Conservation (phyloP, 2,797 vertebrate species). For the Chromobotia macracanthus region DNA sequence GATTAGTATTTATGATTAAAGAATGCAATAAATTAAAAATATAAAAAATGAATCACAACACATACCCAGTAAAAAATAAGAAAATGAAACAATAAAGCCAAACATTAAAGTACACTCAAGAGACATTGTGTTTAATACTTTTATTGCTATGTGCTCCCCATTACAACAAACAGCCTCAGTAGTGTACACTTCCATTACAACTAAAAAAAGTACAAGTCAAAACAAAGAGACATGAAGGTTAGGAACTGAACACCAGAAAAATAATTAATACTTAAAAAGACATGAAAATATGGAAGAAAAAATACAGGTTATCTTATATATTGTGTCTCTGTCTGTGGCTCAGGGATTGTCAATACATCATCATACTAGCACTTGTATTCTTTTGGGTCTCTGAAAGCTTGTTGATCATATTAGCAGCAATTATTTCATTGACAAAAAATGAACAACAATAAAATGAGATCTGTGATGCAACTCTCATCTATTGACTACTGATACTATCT, state of each 20-base stretch:
- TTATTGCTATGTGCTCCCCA: constrained; percentile 92
- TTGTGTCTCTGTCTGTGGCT: constrained; percentile 78
- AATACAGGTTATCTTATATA: constrained; percentile 57
- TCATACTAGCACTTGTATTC: constrained; percentile 63
- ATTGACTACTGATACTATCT: background rate
- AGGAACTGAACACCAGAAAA: constrained; percentile 64
- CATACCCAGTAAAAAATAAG: no score
- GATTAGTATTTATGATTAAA: background rate
- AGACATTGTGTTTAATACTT: constrained; percentile 61
- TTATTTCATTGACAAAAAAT: constrained; percentile 71
- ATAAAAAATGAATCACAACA: no score
- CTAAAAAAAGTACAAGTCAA: constrained; percentile 74
- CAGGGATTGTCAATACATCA: constrained; percentile 77
- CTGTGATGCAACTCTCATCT: constrained; percentile 15
- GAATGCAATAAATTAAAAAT: background rate
- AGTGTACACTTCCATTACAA: constrained; percentile 84
- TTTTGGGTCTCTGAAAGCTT: constrained; percentile 71
- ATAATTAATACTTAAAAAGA: constrained; percentile 43
- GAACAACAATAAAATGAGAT: constrained; percentile 59
- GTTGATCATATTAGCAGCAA: constrained; percentile 75
- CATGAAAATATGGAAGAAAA: constrained; percentile 43
- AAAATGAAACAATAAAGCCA: background rate
- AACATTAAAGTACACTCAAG: constrained; percentile 7
- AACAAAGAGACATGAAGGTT: constrained; percentile 52
- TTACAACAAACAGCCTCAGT: constrained; percentile 92